Conservation (phyloP, 2,797 vertebrate species). For the Clarias fuscus region DNA sequence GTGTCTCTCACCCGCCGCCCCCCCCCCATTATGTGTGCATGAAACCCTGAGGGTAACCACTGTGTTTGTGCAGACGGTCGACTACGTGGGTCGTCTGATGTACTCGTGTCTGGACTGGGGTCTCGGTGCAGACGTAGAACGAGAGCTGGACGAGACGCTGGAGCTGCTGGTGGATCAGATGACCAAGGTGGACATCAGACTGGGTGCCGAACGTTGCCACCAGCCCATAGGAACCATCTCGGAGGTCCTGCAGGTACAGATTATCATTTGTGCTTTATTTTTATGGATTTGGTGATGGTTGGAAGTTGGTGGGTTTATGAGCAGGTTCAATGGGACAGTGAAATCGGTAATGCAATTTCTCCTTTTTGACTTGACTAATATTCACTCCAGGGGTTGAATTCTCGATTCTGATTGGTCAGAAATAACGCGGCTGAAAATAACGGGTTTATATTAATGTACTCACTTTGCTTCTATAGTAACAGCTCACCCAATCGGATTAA, state of each 20-base stretch:
- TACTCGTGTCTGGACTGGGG: slow-evolving; percentile 78
- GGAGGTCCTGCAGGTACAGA: slow-evolving; percentile 69
- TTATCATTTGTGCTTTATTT: no score
- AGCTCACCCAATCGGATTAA: not conserved
- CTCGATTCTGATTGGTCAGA: not conserved
- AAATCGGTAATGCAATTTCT: not conserved
- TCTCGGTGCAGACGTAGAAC: slow-evolving; percentile 65
- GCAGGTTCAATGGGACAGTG: not conserved
- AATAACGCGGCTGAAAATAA: not conserved
- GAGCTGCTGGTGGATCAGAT: slow-evolving; percentile 70
- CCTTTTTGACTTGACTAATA: not conserved
- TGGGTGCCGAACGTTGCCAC: slow-evolving; percentile 33
- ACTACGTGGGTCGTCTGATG: slow-evolving; percentile 67
- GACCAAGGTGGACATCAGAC: slow-evolving; percentile 63
- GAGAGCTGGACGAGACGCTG: slow-evolving; percentile 68
- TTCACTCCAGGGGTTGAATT: not conserved
- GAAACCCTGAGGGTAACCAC: not conserved
- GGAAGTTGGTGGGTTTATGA: not conserved
- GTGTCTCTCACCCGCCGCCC: not conserved
- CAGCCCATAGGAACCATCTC: slow-evolving; percentile 57
- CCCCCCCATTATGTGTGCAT: not conserved
- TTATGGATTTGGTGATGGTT: not conserved
- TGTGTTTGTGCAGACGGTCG: slow-evolving; percentile 61
- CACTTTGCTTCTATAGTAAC: not conserved
- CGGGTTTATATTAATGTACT: not conserved